Percentiles rank a stretch among this genome's conserved stretches.
phyloP scores from a whole-genome alignment of 2,888 invertebrate genomes.

The Epinotia nisella region DNA sequence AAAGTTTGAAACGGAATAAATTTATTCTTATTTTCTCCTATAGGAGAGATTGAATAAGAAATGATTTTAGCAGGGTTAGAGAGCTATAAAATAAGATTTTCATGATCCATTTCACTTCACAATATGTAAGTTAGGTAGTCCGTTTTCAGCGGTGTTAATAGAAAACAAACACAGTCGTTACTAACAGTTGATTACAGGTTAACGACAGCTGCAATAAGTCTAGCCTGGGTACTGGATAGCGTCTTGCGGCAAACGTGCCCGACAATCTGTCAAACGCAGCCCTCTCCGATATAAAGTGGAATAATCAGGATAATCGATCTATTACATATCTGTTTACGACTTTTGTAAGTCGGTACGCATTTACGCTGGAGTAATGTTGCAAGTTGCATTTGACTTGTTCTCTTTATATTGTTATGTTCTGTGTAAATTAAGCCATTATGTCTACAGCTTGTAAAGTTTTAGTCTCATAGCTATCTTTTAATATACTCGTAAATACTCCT shows the following conservation, averaged over 20 bases:
- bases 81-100: too few relatives aligned
- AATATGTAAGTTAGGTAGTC: too few relatives aligned
- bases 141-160: background rate
- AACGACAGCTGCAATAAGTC: constrained; percentile 13
- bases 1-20: too few relatives aligned
- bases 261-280: constrained; percentile 57
- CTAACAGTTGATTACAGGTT: background rate
- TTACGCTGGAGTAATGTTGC: background rate
- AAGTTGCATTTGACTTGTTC: background rate
- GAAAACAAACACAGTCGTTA: background rate
- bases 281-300: constrained; percentile 38
- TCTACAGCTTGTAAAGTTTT: too few relatives aligned
- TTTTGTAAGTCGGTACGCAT: constrained; percentile 23
- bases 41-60: too few relatives aligned
- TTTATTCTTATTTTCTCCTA: too few relatives aligned
- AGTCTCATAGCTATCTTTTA: too few relatives aligned
- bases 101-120: too few relatives aligned
- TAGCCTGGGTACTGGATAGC: constrained; percentile 33
- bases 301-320: constrained; percentile 45
- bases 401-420: too few relatives aligned
- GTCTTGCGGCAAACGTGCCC: constrained; percentile 50
- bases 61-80: too few relatives aligned
- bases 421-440: too few relatives aligned
- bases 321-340: constrained; percentile 36
- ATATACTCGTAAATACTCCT: too few relatives aligned